phyloP scores from a whole-genome alignment of 1,140 invertebrate genomes.

The Brachionus rotundiformis region DNA sequence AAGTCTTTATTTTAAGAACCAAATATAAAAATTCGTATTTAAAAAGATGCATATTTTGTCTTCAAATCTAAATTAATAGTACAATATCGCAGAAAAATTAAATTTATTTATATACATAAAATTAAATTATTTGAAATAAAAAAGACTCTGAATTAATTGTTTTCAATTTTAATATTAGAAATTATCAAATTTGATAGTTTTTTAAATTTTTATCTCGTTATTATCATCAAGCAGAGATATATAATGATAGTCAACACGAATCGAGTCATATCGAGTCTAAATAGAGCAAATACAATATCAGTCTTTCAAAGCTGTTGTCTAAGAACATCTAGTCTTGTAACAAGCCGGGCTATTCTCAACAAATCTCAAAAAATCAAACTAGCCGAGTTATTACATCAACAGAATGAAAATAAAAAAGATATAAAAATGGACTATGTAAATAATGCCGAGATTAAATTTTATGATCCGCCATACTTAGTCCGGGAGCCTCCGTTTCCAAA shows the following conservation, averaged over 20 bases:
- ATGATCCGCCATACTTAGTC: constrained; percentile 49
- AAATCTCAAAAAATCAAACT: constrained; percentile 1
- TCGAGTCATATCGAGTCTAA: background rate
- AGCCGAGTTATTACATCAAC: background rate
- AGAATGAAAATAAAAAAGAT: constrained; percentile 11
- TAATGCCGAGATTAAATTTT: constrained; percentile 50
- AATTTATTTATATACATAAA: background rate
- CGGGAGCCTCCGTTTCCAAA: constrained; percentile 13
- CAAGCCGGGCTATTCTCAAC: background rate
- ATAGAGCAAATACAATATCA: background rate
- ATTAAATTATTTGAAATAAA: background rate
- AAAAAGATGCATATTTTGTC: background rate
- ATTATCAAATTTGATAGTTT: background rate
- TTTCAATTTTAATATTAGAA: background rate
- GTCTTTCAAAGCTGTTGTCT: background rate
- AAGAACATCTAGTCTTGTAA: background rate
- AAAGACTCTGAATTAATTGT: background rate
- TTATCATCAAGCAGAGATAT: background rate
- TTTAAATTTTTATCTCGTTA: background rate
- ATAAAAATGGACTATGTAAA: constrained; percentile 49
- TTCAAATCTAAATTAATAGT: background rate
- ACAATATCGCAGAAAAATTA: background rate
- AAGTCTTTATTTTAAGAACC: background rate
- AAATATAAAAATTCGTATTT: background rate
- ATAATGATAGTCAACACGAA: constrained; percentile 23